These are phyloP conservation scores for Scaptomyza hsui DNA, from an alignment of 1,140 invertebrate species.

Conservation along the genomic window DNA sequence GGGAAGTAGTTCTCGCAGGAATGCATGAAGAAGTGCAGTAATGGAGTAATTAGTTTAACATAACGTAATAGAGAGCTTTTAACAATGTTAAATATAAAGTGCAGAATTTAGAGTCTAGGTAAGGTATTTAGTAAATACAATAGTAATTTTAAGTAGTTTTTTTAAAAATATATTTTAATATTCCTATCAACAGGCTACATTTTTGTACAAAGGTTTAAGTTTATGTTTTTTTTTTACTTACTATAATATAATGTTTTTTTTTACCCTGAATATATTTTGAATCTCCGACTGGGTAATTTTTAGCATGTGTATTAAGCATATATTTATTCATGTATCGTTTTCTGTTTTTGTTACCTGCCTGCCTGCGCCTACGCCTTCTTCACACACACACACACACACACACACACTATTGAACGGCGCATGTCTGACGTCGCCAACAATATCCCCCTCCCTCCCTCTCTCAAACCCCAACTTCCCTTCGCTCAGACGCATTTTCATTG, in stretches of 20 bases:
- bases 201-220: too few relatives aligned
- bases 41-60: background rate
- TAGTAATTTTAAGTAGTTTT: too few relatives aligned
- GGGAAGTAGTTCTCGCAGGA: background rate
- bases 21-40: background rate
- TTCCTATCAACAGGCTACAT: too few relatives aligned
- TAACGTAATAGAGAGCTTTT: too few relatives aligned
- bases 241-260: too few relatives aligned
- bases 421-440: slow-evolving; percentile 46
- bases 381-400: slow-evolving; percentile 9
- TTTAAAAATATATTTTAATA: too few relatives aligned
- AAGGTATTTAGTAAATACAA: too few relatives aligned
- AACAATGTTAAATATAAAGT: too few relatives aligned
- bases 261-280: too few relatives aligned
- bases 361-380: slow-evolving; percentile 23
- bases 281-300: background rate
- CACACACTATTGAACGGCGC: slow-evolving; percentile 48
- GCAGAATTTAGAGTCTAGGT: too few relatives aligned
- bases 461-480: too few relatives aligned
- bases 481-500: slow-evolving; percentile 72
- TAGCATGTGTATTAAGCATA: background rate
- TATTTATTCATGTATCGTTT: background rate
- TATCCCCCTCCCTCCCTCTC: background rate
- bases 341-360: background rate
- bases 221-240: too few relatives aligned